These are phyloP conservation scores for Morinoia aosen DNA, from an alignment of 2,888 invertebrate species.

Conservation along the genomic window DNA sequence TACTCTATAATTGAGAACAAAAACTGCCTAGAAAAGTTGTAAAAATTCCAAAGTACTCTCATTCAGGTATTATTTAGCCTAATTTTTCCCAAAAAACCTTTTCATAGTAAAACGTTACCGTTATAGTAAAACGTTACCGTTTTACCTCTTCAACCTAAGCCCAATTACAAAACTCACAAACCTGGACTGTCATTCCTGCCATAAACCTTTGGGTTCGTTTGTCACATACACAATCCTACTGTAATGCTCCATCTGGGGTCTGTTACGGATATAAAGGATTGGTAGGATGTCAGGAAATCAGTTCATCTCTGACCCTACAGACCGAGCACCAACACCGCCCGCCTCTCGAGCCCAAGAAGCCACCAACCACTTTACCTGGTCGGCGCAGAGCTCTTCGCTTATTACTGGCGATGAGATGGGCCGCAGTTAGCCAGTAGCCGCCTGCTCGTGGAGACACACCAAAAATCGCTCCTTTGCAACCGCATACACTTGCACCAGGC, in stretches of 20 bases:
- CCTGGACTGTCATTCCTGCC: neutral
- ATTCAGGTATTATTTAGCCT: neutral
- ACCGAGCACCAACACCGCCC: neutral
- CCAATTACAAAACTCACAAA: neutral
- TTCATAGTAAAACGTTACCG: neutral
- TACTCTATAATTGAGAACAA: neutral
- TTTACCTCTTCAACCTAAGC: neutral
- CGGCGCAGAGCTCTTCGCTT: neutral
- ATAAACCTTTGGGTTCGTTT: neutral
- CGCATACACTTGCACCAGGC: neutral
- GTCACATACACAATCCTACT: neutral
- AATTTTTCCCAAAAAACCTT: neutral
- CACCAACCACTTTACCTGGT: conserved; percentile 30
- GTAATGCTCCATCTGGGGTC: neutral
- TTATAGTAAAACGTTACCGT: neutral
- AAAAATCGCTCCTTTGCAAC: conserved; percentile 18
- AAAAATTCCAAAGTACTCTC: neutral
- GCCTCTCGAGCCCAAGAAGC: neutral
- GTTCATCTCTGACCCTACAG: conserved; percentile 17
- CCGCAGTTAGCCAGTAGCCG: conserved; percentile 43
- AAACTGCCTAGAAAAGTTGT: neutral
- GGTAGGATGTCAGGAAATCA: neutral
- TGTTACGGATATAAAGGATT: neutral
- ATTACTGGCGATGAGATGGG: conserved; percentile 40
- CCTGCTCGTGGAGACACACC: conserved; percentile 35